Evolutionary conservation across 2,797 vertebrate species (phyloP), one percentile per base, ranked within the genome.

Genomic region (Pseudomugil tenellus): DNA sequence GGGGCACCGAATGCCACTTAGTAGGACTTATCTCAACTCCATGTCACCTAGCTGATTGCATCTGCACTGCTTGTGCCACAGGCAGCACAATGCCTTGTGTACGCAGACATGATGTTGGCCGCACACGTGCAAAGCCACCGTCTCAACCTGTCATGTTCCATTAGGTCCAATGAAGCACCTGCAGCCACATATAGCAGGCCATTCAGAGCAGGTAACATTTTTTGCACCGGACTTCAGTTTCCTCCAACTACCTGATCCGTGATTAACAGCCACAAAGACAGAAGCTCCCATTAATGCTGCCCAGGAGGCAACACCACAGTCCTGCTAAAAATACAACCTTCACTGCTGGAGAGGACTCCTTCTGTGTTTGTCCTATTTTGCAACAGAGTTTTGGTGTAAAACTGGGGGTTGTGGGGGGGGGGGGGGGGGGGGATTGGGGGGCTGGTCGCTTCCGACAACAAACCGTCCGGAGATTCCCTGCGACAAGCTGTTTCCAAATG

Each of bases 401-500:
- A 3, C 29, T 31, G 6, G 3, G 3, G 3, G 29, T 6, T 6
- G 62, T 72, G 78, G 68, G 81, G 69, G 6, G 72, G 75, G 81
- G 77, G 49, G 53, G 63, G 71, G 72, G 63, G 73, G 75, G 74
- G 69, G 56, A 76, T 29, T 74, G 49, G 61, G 71, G 29, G 39
- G 10, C 90, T 89, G 90, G 90, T 91, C 2, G 91, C 95, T 95
- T 92, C 94, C 93, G 92, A 95, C 94, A 92, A 89, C 89, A 93
- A 94, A 93, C 92, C 87, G 94, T 94, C 91, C 95, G 96, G 95
- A 98, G 96, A 99, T 99, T 94, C 92, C 84, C 96, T 96, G 95
- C 96, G 97, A 98, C 97, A 98, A 95, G 96, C 96, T 94, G 90
- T 96, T 95, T 96, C 89, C 92, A 93, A 94, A 92, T 92, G 95